Conservation (phyloP, 2,888 invertebrate species). For the Nysson spinosus region DNA sequence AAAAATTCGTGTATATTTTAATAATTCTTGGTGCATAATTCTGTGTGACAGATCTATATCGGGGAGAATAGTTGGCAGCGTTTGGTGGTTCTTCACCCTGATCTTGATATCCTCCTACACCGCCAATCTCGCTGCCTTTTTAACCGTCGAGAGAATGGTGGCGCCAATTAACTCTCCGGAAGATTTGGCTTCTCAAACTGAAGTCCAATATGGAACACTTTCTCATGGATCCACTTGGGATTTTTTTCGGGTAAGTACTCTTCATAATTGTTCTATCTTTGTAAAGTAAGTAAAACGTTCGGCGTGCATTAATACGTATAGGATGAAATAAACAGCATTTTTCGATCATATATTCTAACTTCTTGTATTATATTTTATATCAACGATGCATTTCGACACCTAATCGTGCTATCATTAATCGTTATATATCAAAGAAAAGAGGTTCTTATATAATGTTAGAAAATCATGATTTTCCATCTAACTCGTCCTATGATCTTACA, state of each 20-base stretch:
- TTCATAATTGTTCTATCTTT: no score
- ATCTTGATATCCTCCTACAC: constrained; percentile 99
- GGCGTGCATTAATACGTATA: no score
- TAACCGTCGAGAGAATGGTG: constrained; percentile 97
- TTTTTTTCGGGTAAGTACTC: constrained; percentile 87
- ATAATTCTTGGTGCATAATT: background rate
- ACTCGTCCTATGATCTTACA: no score
- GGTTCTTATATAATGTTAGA: no score
- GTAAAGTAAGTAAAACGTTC: no score
- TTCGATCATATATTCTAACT: no score
- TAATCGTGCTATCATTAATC: no score
- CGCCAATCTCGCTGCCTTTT: constrained; percentile 97
- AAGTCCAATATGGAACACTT: constrained; percentile 94
- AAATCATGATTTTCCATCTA: no score
- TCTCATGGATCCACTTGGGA: constrained; percentile 89
- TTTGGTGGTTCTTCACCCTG: constrained; percentile 99
- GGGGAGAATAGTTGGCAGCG: constrained; percentile 96
- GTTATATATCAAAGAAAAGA: no score
- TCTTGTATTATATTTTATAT: no score
- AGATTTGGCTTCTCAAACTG: constrained; percentile 93
- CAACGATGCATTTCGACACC: no score
- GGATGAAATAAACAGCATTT: no score
- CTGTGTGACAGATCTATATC: constrained; percentile 84
- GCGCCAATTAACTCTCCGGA: constrained; percentile 96
- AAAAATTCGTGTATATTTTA: background rate